A percentile compares a stretch with the other conserved stretches of the same genome.
These are phyloP conservation scores for Irena cyanogastra DNA, from an alignment of 2,113 vertebrate species.

Conservation along the genomic window DNA sequence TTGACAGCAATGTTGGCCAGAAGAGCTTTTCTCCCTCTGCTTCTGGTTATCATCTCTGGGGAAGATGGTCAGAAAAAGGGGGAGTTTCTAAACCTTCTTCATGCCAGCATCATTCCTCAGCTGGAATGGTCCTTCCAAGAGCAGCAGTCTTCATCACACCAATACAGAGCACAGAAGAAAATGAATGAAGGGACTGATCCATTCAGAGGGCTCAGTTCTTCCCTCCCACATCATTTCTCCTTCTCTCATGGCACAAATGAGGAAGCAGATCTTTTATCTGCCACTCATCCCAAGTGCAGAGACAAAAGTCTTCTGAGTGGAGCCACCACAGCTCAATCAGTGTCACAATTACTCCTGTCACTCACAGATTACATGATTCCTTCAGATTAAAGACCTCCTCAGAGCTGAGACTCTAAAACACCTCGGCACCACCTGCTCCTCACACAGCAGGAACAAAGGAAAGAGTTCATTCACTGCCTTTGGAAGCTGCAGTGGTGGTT, in stretches of 20 bases:
- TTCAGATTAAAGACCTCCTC: background rate
- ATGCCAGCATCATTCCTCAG: background rate
- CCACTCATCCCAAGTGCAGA: background rate
- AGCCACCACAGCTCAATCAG: constrained; percentile 51
- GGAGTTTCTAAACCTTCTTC: background rate
- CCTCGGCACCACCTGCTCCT: background rate
- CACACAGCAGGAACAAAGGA: background rate
- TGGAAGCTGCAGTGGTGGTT: background rate
- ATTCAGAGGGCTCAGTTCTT: background rate
- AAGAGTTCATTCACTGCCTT: background rate
- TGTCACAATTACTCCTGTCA: background rate
- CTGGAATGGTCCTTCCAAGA: background rate
- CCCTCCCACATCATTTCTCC: background rate
- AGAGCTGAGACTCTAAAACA: background rate
- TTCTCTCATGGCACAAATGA: background rate
- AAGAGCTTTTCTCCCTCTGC: background rate
- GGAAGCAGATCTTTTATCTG: constrained; percentile 28
- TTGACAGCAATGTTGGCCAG: background rate
- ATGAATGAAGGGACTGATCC: background rate
- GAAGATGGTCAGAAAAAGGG: background rate
- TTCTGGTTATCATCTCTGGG: background rate
- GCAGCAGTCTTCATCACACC: background rate
- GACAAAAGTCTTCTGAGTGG: background rate
- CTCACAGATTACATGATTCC: background rate
- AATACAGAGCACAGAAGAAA: fast-evolving